Evolutionary conservation across 2,113 vertebrate species (phyloP).

Genomic region (Regulus satrapa): DNA sequence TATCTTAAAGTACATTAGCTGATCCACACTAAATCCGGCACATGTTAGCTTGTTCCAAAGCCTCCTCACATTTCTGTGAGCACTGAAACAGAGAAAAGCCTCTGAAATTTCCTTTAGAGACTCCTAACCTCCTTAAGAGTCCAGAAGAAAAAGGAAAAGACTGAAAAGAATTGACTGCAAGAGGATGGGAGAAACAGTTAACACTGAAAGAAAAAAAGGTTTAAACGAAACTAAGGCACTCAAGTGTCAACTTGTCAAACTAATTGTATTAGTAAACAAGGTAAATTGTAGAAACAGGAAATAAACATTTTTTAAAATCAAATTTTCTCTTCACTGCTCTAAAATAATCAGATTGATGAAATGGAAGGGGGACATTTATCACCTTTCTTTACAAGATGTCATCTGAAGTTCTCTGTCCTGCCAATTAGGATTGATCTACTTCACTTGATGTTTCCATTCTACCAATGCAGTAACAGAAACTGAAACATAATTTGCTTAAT

Average conservation of each 20-base stretch:
- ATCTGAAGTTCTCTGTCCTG: background rate
- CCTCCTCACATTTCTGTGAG: background rate
- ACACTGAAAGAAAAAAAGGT: background rate
- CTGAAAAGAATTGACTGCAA: background rate
- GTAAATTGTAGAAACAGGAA: background rate
- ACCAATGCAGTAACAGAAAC: background rate
- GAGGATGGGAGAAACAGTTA: background rate
- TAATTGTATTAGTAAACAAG: background rate
- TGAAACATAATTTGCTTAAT: background rate
- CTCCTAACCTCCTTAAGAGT: background rate
- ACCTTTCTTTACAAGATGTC: background rate
- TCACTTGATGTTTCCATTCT: background rate
- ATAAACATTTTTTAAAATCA: background rate
- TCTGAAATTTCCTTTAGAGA: background rate
- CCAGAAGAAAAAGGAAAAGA: background rate
- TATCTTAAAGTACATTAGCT: background rate
- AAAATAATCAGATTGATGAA: conserved; percentile 16
- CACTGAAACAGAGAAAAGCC: background rate
- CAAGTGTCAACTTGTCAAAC: background rate
- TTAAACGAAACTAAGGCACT: background rate
- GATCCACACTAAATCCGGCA: background rate
- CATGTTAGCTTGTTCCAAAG: background rate
- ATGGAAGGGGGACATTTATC: background rate
- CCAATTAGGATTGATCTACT: conserved; percentile 10
- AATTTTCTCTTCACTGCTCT: background rate